Conservation (phyloP, 2,888 invertebrate genomes). For the Lasioglossum oenotherae region DNA sequence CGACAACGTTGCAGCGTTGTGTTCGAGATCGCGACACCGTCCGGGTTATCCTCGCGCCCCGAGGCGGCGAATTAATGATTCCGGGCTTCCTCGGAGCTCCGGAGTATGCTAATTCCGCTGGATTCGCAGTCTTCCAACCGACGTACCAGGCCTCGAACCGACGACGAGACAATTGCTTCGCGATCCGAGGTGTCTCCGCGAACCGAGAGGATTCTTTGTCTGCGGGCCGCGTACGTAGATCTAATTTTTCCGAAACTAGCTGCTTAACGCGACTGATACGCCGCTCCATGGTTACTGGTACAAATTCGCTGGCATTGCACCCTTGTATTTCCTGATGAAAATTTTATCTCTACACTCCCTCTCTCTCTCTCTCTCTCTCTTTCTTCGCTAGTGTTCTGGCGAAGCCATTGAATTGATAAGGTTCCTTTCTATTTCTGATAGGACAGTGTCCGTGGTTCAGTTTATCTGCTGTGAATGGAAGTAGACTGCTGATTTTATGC, state of each 20-base stretch:
- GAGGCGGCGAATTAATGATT: slow-evolving; percentile 67
- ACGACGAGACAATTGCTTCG: slow-evolving; percentile 60
- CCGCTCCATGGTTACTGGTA: background rate
- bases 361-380: background rate
- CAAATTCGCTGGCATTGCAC: background rate
- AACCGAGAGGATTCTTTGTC: slow-evolving; percentile 4
- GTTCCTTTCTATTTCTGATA: background rate
- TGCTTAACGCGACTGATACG: background rate
- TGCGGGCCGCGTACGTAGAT: background rate
- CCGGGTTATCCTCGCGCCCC: slow-evolving; percentile 44
- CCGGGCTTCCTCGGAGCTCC: slow-evolving; percentile 29
- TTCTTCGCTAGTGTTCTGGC: background rate
- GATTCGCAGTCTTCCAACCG: slow-evolving; percentile 51
- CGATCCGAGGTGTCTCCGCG: slow-evolving; percentile 27
- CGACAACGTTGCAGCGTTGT: slow-evolving; percentile 25
- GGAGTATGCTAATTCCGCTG: slow-evolving; percentile 66
- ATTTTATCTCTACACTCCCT: background rate
- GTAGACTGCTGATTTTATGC: background rate
- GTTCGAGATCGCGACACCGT: slow-evolving; percentile 43
- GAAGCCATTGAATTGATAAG: background rate
- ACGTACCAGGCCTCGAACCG: slow-evolving; percentile 30
- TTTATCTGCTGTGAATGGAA: too few relatives aligned
- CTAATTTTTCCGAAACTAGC: background rate
- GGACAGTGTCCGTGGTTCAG: background rate
- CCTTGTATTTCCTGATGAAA: background rate